phyloP scores from a whole-genome alignment of 2,113 vertebrate genomes.

The Narcine bancroftii region DNA sequence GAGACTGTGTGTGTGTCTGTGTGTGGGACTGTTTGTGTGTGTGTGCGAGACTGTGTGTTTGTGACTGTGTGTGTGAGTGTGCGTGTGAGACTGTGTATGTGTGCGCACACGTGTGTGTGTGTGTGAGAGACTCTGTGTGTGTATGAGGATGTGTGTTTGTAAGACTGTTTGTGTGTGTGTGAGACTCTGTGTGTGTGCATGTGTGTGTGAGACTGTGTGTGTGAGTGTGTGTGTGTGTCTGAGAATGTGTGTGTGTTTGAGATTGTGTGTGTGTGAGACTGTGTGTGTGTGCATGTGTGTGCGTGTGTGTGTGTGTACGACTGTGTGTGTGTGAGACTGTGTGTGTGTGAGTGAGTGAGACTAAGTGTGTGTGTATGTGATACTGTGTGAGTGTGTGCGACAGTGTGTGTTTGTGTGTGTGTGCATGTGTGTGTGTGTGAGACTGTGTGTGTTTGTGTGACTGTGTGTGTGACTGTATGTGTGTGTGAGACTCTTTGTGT shows the following conservation, averaged over 20 bases:
- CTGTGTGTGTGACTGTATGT: not conserved
- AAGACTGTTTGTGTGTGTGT: too few species aligned
- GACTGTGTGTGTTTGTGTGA: not conserved
- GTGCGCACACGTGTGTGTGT: not conserved
- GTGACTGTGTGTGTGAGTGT: too few species aligned
- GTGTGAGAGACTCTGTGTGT: not conserved
- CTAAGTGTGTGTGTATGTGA: not conserved
- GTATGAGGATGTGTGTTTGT: not conserved
- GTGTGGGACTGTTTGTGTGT: too few species aligned
- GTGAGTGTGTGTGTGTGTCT: too few species aligned
- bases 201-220: too few species aligned
- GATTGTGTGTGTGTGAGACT: too few species aligned
- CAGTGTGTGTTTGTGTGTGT: not conserved
- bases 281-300: not conserved
- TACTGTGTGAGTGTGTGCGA: too few species aligned
- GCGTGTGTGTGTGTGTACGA: not conserved
- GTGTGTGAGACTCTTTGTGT: too few species aligned
- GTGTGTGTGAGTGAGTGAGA: not conserved
- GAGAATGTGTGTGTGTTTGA: too few species aligned
- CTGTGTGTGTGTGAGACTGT: not conserved
- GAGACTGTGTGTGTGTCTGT: too few species aligned
- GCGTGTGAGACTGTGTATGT: not conserved
- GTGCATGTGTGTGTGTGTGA: not conserved
- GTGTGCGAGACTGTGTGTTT: too few species aligned
- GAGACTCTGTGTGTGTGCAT: too few species aligned